phyloP scores from a whole-genome alignment of 2,113 vertebrate species.

The Eublepharis macularius region DNA sequence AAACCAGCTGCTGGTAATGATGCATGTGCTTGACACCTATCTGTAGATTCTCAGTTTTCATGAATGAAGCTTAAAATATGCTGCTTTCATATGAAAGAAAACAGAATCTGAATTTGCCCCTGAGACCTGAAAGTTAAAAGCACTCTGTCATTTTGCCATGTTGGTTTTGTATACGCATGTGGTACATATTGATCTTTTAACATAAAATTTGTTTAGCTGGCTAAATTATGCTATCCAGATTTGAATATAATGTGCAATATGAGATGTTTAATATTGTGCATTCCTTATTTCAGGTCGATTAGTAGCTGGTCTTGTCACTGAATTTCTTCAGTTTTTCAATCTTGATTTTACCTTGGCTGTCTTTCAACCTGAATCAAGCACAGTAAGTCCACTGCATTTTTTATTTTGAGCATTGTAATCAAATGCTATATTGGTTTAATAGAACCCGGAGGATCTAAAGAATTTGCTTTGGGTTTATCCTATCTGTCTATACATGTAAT shows the following conservation, averaged over 20 bases:
- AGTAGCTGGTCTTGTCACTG: slow-evolving; percentile 87
- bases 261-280: slow-evolving; percentile 5
- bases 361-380: slow-evolving; percentile 93
- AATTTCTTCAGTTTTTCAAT: slow-evolving; percentile 93
- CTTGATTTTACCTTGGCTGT: slow-evolving; percentile 95
- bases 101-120: neutral
- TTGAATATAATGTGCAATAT: neutral
- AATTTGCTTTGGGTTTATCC: slow-evolving; percentile 1
- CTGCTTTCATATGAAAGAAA: neutral
- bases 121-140: neutral
- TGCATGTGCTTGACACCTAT: too few relatives aligned
- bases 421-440: neutral
- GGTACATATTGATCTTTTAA: neutral
- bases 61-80: neutral
- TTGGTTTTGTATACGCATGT: neutral
- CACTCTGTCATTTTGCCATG: neutral
- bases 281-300: slow-evolving; percentile 79
- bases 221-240: neutral
- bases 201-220: neutral
- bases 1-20: neutral
- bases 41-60: neutral
- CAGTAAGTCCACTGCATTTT: slow-evolving; percentile 74
- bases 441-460: neutral
- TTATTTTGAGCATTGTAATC: slow-evolving; percentile 24
- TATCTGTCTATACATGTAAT: neutral